Base-by-base conservation (phyloP, 1,140 invertebrate species). In the Dinoponera quadriceps region DNA sequence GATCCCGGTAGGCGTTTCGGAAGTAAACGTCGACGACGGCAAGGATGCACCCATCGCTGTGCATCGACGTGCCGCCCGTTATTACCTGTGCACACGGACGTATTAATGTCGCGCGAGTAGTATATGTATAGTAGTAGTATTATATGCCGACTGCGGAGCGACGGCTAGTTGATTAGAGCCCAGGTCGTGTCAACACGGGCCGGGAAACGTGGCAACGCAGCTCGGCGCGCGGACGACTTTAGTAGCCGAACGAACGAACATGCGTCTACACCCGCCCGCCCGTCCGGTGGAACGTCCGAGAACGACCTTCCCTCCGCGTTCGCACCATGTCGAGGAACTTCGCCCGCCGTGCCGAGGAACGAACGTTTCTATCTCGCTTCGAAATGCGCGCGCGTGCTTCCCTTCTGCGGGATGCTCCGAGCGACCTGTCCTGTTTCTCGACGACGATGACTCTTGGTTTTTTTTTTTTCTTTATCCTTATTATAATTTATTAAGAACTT, bases 191-290 rank as follows among this genome's bases (percentile, higher is more conserved):
- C 84, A 89, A 88, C 88, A 78, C 74, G 82, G 33, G 48, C 62
- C 38, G 38, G 86, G 81, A 87, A 66, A 91, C 83, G 85, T 89
- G 91, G 89, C 89, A 91, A 91, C 91, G 82, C 71, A 66, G 89
- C 68, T 27, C 49, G 27, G 75, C 29, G 90, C 62, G 62, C 77
- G 84, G 63, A 78, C 84, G 87, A 90, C 89, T 90, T 90, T 90
- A 90, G 89, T 90, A 90, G 89, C 83, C 89, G 89, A 68, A 75
- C 87, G 78, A 51, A 72, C 65, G 51, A 60, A 9, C 38, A 55
- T 73, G 82, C 51, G 81, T 72, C n/a, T n/a, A 54, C 71, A 3
- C 49, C 27, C 51, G 18, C 29, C 20, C 22, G 13, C 77, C 75
- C 62, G 74, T 54, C 82, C 81, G 78, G 86, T 88, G 87, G 87